Evolutionary conservation across 2,113 vertebrate species (phyloP).

Genomic region (Pagrus major): DNA sequence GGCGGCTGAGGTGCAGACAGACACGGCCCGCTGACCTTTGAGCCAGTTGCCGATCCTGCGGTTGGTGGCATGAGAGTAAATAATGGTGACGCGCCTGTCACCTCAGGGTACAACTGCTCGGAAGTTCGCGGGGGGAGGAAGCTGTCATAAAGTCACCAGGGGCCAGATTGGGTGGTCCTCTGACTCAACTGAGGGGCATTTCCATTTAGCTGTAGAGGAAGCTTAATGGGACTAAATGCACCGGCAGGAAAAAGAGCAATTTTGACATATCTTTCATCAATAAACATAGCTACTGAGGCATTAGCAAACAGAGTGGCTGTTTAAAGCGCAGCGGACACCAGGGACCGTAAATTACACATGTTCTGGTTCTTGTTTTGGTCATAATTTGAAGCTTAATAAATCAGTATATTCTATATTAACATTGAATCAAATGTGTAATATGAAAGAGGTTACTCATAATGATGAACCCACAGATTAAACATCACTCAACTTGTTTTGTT

Average conservation of each 20-base stretch:
- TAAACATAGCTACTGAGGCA: constrained; percentile 22
- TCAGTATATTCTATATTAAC: constrained; percentile 37
- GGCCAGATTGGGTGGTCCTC: constrained; percentile 76
- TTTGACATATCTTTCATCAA: constrained; percentile 32
- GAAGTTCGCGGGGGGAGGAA: constrained; percentile 36
- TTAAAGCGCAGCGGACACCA: constrained; percentile 19
- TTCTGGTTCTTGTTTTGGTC: constrained; percentile 3
- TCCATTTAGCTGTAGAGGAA: constrained; percentile 47
- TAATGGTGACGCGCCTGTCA: constrained; percentile 76
- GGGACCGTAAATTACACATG: constrained; percentile 13
- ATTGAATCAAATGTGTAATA: constrained; percentile 12
- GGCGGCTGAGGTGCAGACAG: constrained; percentile 58
- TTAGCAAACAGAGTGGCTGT: constrained; percentile 28
- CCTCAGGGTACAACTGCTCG: constrained; percentile 73
- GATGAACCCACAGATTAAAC: constrained; percentile 16
- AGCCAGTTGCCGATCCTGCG: constrained; percentile 68
- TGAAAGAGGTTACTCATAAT: neutral
- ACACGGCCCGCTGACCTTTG: constrained; percentile 75
- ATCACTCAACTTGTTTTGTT: neutral
- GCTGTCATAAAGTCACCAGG: constrained; percentile 61
- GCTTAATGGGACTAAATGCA: constrained; percentile 53
- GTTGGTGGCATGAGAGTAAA: constrained; percentile 69
- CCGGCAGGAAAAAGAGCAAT: constrained; percentile 31
- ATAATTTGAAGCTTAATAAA: constrained; percentile 41
- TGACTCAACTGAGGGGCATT: constrained; percentile 45